A percentile compares a stretch with the other conserved stretches of the same genome.
phyloP scores from a whole-genome alignment of 2,888 invertebrate species.

The Acronicta leporina region DNA sequence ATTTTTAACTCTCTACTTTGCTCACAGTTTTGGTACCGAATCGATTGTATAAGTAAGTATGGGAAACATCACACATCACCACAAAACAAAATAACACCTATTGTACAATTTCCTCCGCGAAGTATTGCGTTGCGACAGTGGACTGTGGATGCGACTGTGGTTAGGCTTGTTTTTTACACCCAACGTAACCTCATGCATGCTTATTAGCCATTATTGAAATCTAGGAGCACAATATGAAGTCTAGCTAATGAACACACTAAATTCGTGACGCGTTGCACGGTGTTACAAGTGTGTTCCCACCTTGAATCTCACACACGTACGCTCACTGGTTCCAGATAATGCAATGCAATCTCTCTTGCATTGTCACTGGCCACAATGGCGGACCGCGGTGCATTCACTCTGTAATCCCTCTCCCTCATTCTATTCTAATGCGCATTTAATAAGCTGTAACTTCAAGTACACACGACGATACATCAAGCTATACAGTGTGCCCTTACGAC shows the following conservation, averaged over 20 bases:
- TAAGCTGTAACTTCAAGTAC: constrained; percentile 61
- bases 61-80: neutral
- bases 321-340: constrained; percentile 68
- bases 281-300: neutral
- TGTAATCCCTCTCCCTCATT: constrained; percentile 68
- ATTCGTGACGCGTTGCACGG: neutral
- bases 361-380: constrained; percentile 72
- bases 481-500: too few species aligned
- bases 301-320: constrained; percentile 51
- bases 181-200: neutral
- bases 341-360: constrained; percentile 71
- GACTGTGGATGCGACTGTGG: too few species aligned
- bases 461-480: too few species aligned
- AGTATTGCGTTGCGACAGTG: constrained; percentile 27
- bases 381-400: constrained; percentile 63
- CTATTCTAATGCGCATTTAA: constrained; percentile 69
- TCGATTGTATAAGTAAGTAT: too few species aligned
- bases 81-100: constrained; percentile 13
- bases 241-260: neutral
- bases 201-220: neutral
- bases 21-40: too few species aligned
- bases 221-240: neutral
- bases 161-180: neutral
- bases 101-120: constrained; percentile 56
- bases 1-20: neutral